Percentiles rank a stretch among this genome's conserved stretches.
Evolutionary conservation across 1,140 invertebrate genomes (phyloP).

Genomic region (Leptinotarsa texana): DNA sequence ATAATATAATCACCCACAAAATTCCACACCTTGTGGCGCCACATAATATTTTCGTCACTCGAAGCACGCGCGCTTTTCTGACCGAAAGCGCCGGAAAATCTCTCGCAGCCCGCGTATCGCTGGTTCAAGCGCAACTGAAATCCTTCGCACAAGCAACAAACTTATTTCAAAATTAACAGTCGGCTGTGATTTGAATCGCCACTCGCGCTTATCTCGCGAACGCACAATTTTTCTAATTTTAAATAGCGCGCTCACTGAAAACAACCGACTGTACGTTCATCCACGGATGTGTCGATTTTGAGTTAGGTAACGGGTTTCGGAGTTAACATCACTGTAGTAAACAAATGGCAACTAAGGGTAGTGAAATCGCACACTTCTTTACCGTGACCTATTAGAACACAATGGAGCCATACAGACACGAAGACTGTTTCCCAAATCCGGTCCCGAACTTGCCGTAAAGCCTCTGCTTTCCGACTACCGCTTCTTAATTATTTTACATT

Average conservation of each 20-base stretch:
- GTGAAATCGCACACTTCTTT: no score
- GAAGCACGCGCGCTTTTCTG: slow-evolving; percentile 7
- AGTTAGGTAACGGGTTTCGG: no score
- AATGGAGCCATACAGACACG: no score
- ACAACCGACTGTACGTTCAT: background rate
- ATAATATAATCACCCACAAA: slow-evolving; percentile 25
- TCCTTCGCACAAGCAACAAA: background rate
- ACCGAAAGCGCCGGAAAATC: slow-evolving; percentile 10
- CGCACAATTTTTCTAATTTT: slow-evolving; percentile 10
- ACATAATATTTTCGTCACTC: slow-evolving; percentile 19
- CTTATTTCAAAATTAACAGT: slow-evolving; percentile 23
- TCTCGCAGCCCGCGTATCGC: slow-evolving; percentile 5
- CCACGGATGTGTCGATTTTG: background rate
- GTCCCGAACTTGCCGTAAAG: background rate
- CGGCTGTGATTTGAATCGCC: background rate
- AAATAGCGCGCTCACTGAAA: background rate
- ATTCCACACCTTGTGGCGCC: slow-evolving; percentile 14
- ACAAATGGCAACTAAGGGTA: no score
- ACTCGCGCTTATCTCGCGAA: background rate
- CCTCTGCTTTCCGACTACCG: background rate
- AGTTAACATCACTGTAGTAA: no score
- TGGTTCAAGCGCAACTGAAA: slow-evolving; percentile 20
- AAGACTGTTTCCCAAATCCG: no score
- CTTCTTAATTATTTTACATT: slow-evolving; percentile 9
- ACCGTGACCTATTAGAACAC: no score